Conservation (phyloP, 2,888 invertebrate species). For the Troides oblongomaculatus region DNA sequence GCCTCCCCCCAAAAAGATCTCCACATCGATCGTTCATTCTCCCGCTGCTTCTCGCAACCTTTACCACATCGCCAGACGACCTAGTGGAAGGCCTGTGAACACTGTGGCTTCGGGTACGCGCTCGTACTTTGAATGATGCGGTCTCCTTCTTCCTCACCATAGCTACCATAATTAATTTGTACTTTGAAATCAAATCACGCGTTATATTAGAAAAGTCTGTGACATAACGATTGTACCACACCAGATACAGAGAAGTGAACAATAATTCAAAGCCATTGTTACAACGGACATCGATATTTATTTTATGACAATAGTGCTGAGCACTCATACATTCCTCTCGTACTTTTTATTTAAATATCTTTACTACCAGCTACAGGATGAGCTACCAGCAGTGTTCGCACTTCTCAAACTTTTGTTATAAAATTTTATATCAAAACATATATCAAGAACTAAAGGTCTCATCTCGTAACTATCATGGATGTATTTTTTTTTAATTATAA, state of each 20-base stretch:
- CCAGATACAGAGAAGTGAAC: slow-evolving; percentile 3
- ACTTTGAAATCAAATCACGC: not conserved
- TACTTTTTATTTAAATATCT: not conserved
- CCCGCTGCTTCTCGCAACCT: no score
- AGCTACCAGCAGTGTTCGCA: not conserved
- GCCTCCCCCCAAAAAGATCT: no score
- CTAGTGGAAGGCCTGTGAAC: no score
- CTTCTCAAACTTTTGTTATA: not conserved
- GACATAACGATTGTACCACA: slow-evolving; percentile 1
- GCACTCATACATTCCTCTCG: not conserved
- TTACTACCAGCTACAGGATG: not conserved
- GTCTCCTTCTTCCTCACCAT: not conserved
- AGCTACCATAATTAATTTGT: not conserved
- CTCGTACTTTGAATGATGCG: not conserved
- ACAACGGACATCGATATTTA: slow-evolving; percentile 1
- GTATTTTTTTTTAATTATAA: no score
- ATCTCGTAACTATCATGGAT: no score
- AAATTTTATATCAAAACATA: not conserved
- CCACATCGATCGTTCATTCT: no score
- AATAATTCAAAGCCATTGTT: slow-evolving; percentile 8
- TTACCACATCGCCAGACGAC: no score
- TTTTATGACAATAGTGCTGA: not conserved
- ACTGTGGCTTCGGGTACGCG: no score
- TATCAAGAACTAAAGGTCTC: no score
- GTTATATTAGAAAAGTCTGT: not conserved